Conservation (phyloP, 2,888 invertebrate genomes). For the Chydorus sphaericus region DNA sequence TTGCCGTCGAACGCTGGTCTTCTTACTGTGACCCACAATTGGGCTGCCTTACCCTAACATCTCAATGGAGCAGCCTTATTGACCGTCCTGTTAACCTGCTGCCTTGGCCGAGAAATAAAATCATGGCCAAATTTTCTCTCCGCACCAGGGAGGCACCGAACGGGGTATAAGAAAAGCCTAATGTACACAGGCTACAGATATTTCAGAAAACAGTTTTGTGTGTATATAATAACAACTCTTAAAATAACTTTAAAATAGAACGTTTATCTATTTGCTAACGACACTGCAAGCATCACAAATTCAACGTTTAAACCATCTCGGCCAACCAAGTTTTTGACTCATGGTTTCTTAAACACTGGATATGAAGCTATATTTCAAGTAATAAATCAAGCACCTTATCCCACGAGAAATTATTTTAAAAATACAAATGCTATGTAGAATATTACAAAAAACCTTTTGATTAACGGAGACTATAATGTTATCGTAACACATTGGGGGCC, state of each 20-base stretch:
- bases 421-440: slow-evolving; percentile 37
- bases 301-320: slow-evolving; percentile 48
- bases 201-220: slow-evolving; percentile 15
- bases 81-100: slow-evolving; percentile 70
- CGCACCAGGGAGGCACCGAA: slow-evolving; percentile 61
- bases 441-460: slow-evolving; percentile 66
- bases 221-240: slow-evolving; percentile 24
- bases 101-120: slow-evolving; percentile 60
- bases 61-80: slow-evolving; percentile 69
- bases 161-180: slow-evolving; percentile 36
- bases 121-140: slow-evolving; percentile 65
- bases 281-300: slow-evolving; percentile 13
- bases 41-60: slow-evolving; percentile 69
- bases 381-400: too few species aligned
- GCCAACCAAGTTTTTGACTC: slow-evolving; percentile 69
- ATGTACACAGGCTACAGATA: too few species aligned
- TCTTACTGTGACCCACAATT: too few species aligned
- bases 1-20: too few species aligned
- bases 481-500: slow-evolving; percentile 68
- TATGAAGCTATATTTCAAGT: slow-evolving; percentile 62
- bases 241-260: neutral
- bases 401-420: too few species aligned
- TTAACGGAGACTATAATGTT: slow-evolving; percentile 60
- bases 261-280: slow-evolving; percentile 13
- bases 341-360: slow-evolving; percentile 77